Conservation (phyloP, 2,888 invertebrate genomes). For the Trichogramma evanescens region DNA sequence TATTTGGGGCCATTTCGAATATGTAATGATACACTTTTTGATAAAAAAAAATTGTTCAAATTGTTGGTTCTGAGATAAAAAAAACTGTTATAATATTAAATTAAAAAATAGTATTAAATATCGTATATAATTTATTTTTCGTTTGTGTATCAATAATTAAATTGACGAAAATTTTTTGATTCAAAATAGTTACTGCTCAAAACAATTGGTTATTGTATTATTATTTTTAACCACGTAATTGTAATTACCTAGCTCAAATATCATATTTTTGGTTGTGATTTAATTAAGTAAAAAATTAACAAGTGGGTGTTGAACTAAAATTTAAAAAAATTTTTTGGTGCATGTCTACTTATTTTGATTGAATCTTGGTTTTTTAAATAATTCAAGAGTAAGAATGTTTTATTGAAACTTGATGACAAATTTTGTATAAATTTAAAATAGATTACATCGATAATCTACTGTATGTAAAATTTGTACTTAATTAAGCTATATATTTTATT, state of each 20-base stretch:
- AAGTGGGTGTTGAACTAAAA: constrained; percentile 9
- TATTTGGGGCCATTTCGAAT: constrained; percentile 40
- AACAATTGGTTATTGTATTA: too few relatives aligned
- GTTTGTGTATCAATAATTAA: too few relatives aligned
- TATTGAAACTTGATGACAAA: constrained; percentile 21
- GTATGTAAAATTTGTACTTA: constrained; percentile 44
- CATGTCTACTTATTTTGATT: constrained; percentile 1
- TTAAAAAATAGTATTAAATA: too few relatives aligned
- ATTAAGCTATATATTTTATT: constrained; percentile 45
- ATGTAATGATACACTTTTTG: not conserved
- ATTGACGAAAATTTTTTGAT: too few relatives aligned
- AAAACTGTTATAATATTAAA: not conserved
- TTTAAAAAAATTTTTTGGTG: constrained; percentile 9
- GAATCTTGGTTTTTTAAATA: not conserved
- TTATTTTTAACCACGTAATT: constrained; percentile 2
- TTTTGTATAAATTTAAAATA: constrained; percentile 24
- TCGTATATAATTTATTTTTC: too few relatives aligned
- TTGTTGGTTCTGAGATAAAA: constrained; percentile 8
- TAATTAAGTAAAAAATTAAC: constrained; percentile 20
- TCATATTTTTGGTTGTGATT: constrained; percentile 38
- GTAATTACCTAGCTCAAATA: constrained; percentile 27
- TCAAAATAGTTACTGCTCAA: too few relatives aligned
- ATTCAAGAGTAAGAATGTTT: not conserved
- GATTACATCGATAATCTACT: constrained; percentile 24
- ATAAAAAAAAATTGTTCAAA: constrained; percentile 10